These are phyloP conservation scores for Cryptoblepharus egeriae DNA, from an alignment of 2,797 vertebrate species.

Conservation along the genomic window DNA sequence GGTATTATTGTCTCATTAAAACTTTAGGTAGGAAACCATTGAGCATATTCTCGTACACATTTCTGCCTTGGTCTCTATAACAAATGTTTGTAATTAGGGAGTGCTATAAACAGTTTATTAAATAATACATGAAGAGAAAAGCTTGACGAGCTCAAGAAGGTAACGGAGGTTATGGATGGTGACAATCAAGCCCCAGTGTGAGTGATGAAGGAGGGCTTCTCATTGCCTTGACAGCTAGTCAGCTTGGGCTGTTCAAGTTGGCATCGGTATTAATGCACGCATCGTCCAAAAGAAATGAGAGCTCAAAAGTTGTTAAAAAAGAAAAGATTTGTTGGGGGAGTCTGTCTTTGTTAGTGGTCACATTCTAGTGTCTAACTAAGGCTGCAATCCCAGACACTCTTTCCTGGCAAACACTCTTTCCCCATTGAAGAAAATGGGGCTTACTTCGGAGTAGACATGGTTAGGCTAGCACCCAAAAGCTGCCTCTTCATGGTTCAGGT, in stretches of 20 bases:
- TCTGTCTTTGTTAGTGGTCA: constrained; percentile 23
- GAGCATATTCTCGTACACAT: constrained; percentile 59
- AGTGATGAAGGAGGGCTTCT: constrained; percentile 52
- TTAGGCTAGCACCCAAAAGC: too few relatives aligned
- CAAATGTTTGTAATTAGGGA: constrained; percentile 79
- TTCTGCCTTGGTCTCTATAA: constrained; percentile 75
- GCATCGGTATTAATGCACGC: constrained; percentile 36
- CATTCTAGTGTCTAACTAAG: too few relatives aligned
- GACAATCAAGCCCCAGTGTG: constrained; percentile 38
- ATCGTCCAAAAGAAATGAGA: constrained; percentile 52
- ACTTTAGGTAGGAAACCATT: constrained; percentile 80
- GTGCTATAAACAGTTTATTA: constrained; percentile 76
- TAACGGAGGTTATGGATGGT: constrained; percentile 47
- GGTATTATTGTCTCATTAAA: constrained; percentile 82
- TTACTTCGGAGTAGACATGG: too few relatives aligned
- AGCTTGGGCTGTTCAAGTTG: constrained; percentile 53
- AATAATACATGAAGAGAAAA: constrained; percentile 80
- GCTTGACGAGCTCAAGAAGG: constrained; percentile 57
- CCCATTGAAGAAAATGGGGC: too few relatives aligned
- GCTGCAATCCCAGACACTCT: too few relatives aligned
- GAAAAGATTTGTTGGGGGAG: constrained; percentile 11
- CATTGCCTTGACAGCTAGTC: constrained; percentile 59
- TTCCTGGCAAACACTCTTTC: too few relatives aligned
- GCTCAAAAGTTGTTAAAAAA: constrained; percentile 26
- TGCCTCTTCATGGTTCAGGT: not conserved